Conservation (phyloP, 2,113 vertebrate genomes). For the Scalopus aquaticus region DNA sequence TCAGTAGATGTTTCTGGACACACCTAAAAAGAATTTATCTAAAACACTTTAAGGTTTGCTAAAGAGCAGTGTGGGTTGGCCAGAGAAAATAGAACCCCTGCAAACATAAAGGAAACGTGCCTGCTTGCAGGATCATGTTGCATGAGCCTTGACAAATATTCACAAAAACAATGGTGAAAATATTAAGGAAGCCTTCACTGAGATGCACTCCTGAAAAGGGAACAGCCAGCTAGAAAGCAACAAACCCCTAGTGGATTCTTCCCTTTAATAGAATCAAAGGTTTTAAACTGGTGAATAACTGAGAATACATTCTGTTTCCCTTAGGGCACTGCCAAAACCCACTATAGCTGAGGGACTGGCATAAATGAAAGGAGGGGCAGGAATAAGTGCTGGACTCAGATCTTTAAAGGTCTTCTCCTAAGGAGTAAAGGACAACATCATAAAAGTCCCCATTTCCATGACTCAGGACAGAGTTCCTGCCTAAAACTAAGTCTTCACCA, state of each 20-base stretch:
- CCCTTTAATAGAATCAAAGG: neutral
- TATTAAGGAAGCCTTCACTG: neutral
- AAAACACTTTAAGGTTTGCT: neutral
- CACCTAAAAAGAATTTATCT: neutral
- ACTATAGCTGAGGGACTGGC: neutral
- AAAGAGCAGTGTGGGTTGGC: neutral
- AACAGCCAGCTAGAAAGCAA: neutral
- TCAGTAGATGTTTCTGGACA: neutral
- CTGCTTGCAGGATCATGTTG: neutral
- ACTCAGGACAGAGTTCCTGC: neutral
- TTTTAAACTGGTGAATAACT: neutral
- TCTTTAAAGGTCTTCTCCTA: neutral
- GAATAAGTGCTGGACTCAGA: neutral
- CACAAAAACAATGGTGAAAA: neutral
- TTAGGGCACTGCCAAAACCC: neutral
- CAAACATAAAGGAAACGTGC: neutral
- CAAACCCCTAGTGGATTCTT: neutral
- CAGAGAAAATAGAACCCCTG: neutral
- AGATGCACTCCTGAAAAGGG: neutral
- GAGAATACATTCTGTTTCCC: neutral
- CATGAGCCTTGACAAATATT: neutral
- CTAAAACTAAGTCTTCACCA: neutral
- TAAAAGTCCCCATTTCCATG: neutral
- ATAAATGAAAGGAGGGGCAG: neutral
- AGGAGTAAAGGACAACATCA: neutral